phyloP scores from a whole-genome alignment of 2,888 invertebrate genomes.

The Bhutanitis thaidina region DNA sequence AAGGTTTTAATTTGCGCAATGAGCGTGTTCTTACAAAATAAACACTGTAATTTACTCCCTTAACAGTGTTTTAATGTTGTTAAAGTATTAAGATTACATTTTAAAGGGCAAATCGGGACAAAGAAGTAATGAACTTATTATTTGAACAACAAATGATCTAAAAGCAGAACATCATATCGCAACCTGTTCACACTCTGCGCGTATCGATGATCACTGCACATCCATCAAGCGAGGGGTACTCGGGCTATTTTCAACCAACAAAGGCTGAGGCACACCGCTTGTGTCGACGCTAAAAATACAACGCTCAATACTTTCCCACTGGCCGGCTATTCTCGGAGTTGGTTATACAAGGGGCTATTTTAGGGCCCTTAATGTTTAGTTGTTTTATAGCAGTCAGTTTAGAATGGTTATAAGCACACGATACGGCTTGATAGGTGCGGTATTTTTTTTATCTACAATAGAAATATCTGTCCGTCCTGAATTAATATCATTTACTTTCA shows the following conservation, averaged over 20 bases:
- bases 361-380: conserved; percentile 44
- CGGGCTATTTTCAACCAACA: conserved; percentile 58
- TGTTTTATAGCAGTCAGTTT: conserved; percentile 25
- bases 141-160: background rate
- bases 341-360: conserved; percentile 60
- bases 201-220: conserved; percentile 17
- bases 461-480: no score
- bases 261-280: conserved; percentile 57
- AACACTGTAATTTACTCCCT: no score
- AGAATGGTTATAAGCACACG: conserved; percentile 17
- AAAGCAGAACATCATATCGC: background rate
- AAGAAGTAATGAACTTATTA: background rate
- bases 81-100: no score
- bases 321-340: conserved; percentile 52
- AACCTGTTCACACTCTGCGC: conserved; percentile 7
- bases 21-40: no score
- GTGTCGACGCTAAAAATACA: conserved; percentile 49
- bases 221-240: conserved; percentile 39
- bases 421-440: no score
- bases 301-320: conserved; percentile 58
- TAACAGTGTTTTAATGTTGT: no score
- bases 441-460: no score
- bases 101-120: background rate
- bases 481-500: no score
- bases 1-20: no score